Evolutionary conservation across 2,797 vertebrate species (phyloP), one percentile per base, ranked within the genome.

Genomic region (Semotilus atromaculatus): DNA sequence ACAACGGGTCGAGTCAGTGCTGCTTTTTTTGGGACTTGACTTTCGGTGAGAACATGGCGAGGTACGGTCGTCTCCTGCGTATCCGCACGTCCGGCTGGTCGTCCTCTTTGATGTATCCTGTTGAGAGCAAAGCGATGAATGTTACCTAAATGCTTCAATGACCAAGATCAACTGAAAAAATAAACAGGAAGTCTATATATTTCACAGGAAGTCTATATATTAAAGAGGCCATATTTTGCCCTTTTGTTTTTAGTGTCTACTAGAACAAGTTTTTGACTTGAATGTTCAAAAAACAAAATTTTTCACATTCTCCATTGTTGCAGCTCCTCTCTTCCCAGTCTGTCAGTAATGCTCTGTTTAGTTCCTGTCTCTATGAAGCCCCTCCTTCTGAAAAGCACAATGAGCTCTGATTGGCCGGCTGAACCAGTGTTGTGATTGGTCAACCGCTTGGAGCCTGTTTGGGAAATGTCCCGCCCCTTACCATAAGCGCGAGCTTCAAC

Each of bases 71-170:
- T 80, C 97, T 93, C 89, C 98, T 95, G 88, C 97, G 95, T 74
- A 94, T 93, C 55, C 97, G 97, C 0, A 89, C 92, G 82, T 96
- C 95, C 58, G 97, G 96, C 86, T 91, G 93, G 71, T 95, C 90
- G 62, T 99, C 97, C 88, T 99, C 98, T 84, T 94, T 97, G 89
- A 99, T 96, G 81, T 99, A 99, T 74, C 98, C 98, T 99, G 88
- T 77, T 90, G 91, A 85, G 75, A 67, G 48, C n/a, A 88, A 72
- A 31, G 72, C 21, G 76, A 88, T 26, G 5, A 67, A 51, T n/a
- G 19, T 58, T 16, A 76, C 10, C 21, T 36, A 4, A 38, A 79
- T 48, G 23, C 14, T 18, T 29, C 6, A 40, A 45, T 34, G 34
- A 70, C 31, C 31, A 21, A 34, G 18, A 34, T 34, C 36, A 67